Evolutionary conservation across 2,113 vertebrate genomes (phyloP), one percentile per base, ranked within the genome.

Genomic region (Chamaea fasciata): DNA sequence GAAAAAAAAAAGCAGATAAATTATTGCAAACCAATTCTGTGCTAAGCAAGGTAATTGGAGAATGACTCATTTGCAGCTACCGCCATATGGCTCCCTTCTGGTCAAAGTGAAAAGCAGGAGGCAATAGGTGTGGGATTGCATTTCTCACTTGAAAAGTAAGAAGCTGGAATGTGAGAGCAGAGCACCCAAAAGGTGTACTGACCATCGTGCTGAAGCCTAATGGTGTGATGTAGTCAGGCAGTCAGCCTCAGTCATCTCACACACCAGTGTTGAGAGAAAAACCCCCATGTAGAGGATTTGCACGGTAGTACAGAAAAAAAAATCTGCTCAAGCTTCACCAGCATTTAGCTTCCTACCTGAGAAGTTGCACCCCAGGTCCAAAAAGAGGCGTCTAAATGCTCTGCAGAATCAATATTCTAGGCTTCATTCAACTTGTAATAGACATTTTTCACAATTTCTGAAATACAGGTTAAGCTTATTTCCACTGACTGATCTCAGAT

Each of bases 51-150:
- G 13, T 41, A 84, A 27, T 0, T 57, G 28, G 84, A 41, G 20
- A n/a, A 67, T n/a, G 33, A 17, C 19, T 17, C 1, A 7, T 59
- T 37, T 85, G 55, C 26, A 73, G 67, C 44, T 91, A 26, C 44
- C 70, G 37, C 44, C 9, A 26, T 12, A 28, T 5, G 2, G 9
- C 47, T 80, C 37, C 33, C 35, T 77, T 52, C 37, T 44, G 41
- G 13, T 78, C 19, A 81, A 42, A 67, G 13, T 13, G 47, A 74
- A 74, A 31, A 67, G 11, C 14, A 83, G 47, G 18, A 64, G 13
- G 14, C 3, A 3, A 52, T 0, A 59, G 3, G 5, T 68, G 7
- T 33, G 8, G 37, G 21, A 75, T 0, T 59, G 18, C 11, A 35
- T 22, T 81, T 92, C n/a, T 67, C 74, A 55, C 15, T 41, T 69